phyloP scores from a whole-genome alignment of 2,113 vertebrate genomes.

The Oceanites oceanicus region DNA sequence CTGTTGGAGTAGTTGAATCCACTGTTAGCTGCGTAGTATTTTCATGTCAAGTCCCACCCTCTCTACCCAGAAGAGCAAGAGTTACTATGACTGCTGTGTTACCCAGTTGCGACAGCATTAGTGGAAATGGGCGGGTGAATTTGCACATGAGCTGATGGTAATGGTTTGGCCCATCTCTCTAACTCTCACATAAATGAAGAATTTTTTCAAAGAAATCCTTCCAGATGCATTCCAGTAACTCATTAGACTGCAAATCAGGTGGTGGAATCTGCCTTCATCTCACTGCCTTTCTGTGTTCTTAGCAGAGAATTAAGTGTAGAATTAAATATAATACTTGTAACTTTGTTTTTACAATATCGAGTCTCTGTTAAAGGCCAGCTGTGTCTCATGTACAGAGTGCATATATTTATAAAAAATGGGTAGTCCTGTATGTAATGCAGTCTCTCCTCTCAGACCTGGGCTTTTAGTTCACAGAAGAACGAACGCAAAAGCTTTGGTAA shows the following conservation, averaged over 20 bases:
- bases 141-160: accelerated
- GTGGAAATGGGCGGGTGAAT: neutral
- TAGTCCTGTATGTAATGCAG: neutral
- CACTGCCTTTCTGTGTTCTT: neutral
- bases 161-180: neutral
- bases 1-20: neutral
- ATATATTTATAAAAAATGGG: accelerated
- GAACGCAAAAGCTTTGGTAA: neutral
- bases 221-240: neutral
- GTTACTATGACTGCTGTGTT: accelerated
- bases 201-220: neutral
- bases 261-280: neutral
- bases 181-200: neutral
- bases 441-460: neutral
- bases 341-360: neutral
- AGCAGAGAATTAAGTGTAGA: neutral
- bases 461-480: neutral
- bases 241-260: neutral
- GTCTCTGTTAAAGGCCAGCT: neutral
- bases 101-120: neutral
- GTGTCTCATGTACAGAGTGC: neutral
- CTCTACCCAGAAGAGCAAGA: neutral
- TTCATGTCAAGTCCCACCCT: neutral
- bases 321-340: neutral
- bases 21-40: neutral